Evolutionary conservation across 2,888 invertebrate species (phyloP), one percentile per base, ranked within the genome.

Genomic region (Netelia fuscicornis): DNA sequence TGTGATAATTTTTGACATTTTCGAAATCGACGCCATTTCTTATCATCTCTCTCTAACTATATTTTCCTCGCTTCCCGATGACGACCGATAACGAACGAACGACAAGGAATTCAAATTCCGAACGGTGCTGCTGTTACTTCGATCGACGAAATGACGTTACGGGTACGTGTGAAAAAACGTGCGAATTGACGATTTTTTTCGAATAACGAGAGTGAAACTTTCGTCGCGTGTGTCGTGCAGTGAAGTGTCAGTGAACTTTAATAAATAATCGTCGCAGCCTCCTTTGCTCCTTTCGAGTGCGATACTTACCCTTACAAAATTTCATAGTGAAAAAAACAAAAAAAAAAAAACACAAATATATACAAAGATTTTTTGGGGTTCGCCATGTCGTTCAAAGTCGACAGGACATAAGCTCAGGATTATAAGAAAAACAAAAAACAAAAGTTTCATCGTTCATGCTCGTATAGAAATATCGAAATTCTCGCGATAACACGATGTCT

Each of bases 11-110:
- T 48, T 48, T 48, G 17, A 56, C 17, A 56, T 62, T 23, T 30
- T 30, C 11, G 23, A 17, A 30, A 37, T 37, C 13, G 37, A 1
- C 30, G 30, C 10, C 10, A 52, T 72, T 72, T 70, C 54, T 65
- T 54, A n/a, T n/a, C 44, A 20, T 48, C 25, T 25, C 25, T 30
- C 6, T 30, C 30, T 30, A 3, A 0, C 30, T 30, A 3, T 30
- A 2, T 30, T 5, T 30, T 30, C 30, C 30, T 30, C 11, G 10
- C 42, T 25, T 2, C 58, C 60, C 79, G 44, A 80, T 72, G 71
- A 80, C 79, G 77, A 76, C 76, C 83, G 78, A 80, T 80, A 77
- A 81, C 83, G 85, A 87, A 87, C 86, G 86, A 87, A 87, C 87
- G 85, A 87, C 64, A 68, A 62, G 68, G 67, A 79, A 78, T 62